Evolutionary conservation across 2,888 invertebrate species (phyloP).

Genomic region (Zhuqinia jingwanae): DNA sequence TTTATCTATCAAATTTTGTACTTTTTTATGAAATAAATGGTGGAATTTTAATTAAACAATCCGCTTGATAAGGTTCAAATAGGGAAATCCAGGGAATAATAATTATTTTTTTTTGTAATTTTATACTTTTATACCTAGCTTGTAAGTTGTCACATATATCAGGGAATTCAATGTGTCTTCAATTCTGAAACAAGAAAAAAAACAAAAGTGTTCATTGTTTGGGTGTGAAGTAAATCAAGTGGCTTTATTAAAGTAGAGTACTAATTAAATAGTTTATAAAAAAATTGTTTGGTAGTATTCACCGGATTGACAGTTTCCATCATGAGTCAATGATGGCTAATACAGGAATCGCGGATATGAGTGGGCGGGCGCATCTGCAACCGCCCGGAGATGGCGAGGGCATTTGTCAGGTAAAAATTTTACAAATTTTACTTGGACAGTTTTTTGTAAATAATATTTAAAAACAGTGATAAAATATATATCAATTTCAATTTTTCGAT

Average conservation of each 20-base stretch:
- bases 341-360: constrained; percentile 66
- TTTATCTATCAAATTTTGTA: background rate
- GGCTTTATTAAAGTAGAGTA: constrained; percentile 3
- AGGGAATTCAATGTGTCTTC: constrained; percentile 15
- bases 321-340: constrained; percentile 78
- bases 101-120: constrained; percentile 41
- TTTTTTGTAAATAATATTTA: too few species aligned
- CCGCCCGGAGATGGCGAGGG: constrained; percentile 79
- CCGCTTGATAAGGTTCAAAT: background rate
- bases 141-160: background rate
- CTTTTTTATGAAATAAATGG: constrained; percentile 15
- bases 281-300: constrained; percentile 72
- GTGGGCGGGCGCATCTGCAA: constrained; percentile 71
- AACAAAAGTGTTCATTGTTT: constrained; percentile 35
- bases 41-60: background rate
- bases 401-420: constrained; percentile 77
- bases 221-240: background rate
- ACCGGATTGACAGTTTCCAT: constrained; percentile 77
- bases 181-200: background rate
- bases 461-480: too few species aligned
- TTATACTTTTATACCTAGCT: constrained; percentile 48
- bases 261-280: background rate
- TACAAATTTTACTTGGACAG: too few species aligned
- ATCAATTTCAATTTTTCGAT: background rate
- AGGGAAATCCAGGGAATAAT: constrained; percentile 25